phyloP scores from a whole-genome alignment of 2,888 invertebrate genomes.

The Aphidoletes aphidimyza region DNA sequence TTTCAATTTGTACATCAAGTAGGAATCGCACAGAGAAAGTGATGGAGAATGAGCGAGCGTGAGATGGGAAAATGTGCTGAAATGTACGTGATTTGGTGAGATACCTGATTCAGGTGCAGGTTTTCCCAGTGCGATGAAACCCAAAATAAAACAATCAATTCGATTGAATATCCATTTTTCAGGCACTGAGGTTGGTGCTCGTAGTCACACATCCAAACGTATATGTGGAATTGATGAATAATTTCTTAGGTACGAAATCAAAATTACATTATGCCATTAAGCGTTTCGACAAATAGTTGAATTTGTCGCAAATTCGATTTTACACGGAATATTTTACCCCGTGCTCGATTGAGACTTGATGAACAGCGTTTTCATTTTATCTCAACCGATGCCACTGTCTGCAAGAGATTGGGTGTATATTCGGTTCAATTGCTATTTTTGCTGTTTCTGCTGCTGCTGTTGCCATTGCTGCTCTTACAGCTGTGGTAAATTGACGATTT shows the following conservation, averaged over 20 bases:
- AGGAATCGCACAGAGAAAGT: background rate
- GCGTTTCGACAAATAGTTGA: background rate
- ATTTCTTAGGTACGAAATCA: conserved; percentile 42
- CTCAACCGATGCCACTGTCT: no score
- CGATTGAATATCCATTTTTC: background rate
- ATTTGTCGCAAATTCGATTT: background rate
- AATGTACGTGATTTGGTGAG: background rate
- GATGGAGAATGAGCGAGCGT: background rate
- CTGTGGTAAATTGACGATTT: background rate
- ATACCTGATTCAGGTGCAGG: background rate
- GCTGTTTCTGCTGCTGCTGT: background rate
- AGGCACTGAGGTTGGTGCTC: no score
- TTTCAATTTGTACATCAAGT: no score
- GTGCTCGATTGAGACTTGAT: no score
- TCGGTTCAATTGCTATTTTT: background rate
- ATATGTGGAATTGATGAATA: conserved; percentile 2
- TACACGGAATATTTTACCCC: no score
- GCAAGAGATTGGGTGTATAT: no score
- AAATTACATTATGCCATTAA: conserved; percentile 22
- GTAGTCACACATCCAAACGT: no score
- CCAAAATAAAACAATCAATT: background rate
- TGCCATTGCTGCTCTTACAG: background rate
- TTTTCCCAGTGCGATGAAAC: background rate
- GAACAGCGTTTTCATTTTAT: conserved; percentile 16
- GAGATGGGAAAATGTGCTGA: background rate